Conservation (phyloP, 2,888 invertebrate species). For the Morpho deidamia region DNA sequence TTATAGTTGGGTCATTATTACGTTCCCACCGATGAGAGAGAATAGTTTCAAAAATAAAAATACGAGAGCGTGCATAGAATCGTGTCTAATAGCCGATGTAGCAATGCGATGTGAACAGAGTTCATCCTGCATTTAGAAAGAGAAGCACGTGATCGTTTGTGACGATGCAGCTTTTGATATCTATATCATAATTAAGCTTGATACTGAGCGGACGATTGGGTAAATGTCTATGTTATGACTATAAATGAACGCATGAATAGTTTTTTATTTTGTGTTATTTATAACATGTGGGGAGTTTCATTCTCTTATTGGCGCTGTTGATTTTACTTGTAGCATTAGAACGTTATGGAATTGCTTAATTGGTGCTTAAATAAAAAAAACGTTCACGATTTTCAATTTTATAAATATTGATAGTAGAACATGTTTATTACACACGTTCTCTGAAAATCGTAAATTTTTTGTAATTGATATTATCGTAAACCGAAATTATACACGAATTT, state of each 20-base stretch:
- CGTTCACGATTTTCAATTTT: no score
- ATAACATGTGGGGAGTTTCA: no score
- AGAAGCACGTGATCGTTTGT: slow-evolving; percentile 42
- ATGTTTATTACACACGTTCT: no score
- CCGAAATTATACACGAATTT: no score
- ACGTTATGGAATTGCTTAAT: no score
- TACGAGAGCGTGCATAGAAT: slow-evolving; percentile 73
- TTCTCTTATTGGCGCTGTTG: no score
- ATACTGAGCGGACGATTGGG: slow-evolving; percentile 36
- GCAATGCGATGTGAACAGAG: slow-evolving; percentile 28
- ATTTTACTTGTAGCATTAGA: no score
- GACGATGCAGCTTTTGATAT: slow-evolving; percentile 68
- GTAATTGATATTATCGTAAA: no score
- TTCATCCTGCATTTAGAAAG: slow-evolving; percentile 50
- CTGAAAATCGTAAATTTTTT: no score
- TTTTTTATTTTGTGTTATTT: slow-evolving; percentile 2
- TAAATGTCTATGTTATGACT: slow-evolving; percentile 64
- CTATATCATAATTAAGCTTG: slow-evolving; percentile 71
- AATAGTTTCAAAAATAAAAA: slow-evolving; percentile 46
- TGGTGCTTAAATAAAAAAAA: no score
- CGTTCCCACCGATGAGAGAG: slow-evolving; percentile 27
- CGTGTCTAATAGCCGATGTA: slow-evolving; percentile 73
- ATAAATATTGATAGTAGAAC: no score
- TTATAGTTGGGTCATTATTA: slow-evolving; percentile 47
- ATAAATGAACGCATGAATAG: slow-evolving; percentile 40